phyloP scores from a whole-genome alignment of 2,888 invertebrate species.

The Dryobota labecula region DNA sequence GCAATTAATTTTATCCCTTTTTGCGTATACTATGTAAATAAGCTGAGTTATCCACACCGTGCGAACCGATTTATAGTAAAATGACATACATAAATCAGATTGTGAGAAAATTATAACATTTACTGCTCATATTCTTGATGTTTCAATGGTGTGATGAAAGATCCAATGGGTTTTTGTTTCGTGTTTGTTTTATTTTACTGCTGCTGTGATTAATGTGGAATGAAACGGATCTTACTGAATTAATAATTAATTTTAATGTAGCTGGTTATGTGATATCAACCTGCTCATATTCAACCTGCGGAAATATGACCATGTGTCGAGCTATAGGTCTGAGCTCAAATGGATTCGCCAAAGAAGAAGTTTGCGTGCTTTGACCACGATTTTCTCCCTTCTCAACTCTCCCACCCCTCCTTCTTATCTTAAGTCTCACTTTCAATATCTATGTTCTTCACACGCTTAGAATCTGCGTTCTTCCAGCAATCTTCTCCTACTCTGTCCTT shows the following conservation, averaged over 20 bases:
- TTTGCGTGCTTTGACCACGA: no score
- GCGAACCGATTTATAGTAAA: slow-evolving; percentile 56
- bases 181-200: slow-evolving; percentile 15
- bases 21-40: slow-evolving; percentile 56
- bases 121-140: slow-evolving; percentile 30
- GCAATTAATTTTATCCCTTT: slow-evolving; percentile 47
- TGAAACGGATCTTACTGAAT: slow-evolving; percentile 9
- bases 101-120: slow-evolving; percentile 68
- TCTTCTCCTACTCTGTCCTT: no score
- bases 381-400: no score
- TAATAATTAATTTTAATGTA: slow-evolving; percentile 2
- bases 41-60: slow-evolving; percentile 51
- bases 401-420: no score
- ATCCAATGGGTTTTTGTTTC: slow-evolving; percentile 32
- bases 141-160: slow-evolving; percentile 53
- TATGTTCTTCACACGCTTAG: no score
- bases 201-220: slow-evolving; percentile 20
- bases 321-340: no score
- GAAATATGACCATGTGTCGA: no score
- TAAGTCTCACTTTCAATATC: no score
- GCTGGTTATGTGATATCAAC: accelerated
- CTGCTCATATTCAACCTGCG: no score
- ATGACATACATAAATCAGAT: slow-evolving; percentile 56
- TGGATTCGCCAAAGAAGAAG: no score
- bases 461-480: no score